Base-by-base conservation (phyloP, 1,140 invertebrate species). In the Aphidius ervi region DNA sequence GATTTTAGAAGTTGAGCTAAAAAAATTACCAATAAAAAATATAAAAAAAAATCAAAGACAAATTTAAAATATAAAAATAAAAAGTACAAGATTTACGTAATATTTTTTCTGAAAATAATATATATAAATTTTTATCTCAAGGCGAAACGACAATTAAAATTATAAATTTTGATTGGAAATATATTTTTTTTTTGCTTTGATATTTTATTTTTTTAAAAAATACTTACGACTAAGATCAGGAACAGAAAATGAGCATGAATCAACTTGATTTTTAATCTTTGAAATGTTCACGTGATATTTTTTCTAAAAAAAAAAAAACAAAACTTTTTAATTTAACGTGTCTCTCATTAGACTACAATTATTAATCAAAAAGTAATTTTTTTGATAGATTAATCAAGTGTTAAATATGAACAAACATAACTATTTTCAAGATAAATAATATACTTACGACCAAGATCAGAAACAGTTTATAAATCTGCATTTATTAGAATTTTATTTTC, bases 81-180 rank as follows among this genome's bases (percentile, higher is more conserved):
- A 9, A 6, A 6, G 1, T 53, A 31, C 43, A 57, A 9, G 20
- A 57, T 46, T 56, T 50, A 9, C 50, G 58, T 46, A 39, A 56
- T 59, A 59, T 49, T 53, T 9, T 57, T 20, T 46, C 56, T 62
- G 23, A 9, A 56, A 45, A 37, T n/a, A 43, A 46, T 54, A 4
- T 49, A 31, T 48, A 16, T 41, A 16, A 16, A 16, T 16, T 16
- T 16, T 16, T 16, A 16, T 16, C 16, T 16, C 16, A 16, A 16
- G 16, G 16, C 16, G n/a, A 20, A 48, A 31, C 40, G 4, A 16
- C 16, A 16, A 16, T 16, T 16, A 0, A 16, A 16, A 16, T 16
- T 16, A 16, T 16, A 16, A 16, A 16, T 16, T 16, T 16, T 16
- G 16, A 16, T 16, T 16, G 16, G 1, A 16, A 16, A 16, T 0